phyloP scores from a whole-genome alignment of 2,113 vertebrate genomes.

The Emydocephalus ijimae region DNA sequence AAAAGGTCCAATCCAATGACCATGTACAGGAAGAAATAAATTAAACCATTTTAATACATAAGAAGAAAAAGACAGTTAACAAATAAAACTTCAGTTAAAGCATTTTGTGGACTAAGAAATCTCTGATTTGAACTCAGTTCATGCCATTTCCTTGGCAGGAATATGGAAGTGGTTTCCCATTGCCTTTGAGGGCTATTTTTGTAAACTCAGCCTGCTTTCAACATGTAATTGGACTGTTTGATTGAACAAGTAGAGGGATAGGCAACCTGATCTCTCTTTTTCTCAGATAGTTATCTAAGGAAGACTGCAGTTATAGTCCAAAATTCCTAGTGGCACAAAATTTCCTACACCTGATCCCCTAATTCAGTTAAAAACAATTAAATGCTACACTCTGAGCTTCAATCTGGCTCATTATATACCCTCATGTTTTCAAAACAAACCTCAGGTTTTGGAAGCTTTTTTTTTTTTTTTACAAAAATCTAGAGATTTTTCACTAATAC shows the following conservation, averaged over 20 bases:
- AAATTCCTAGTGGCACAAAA: background rate
- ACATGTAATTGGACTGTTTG: background rate
- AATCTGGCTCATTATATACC: background rate
- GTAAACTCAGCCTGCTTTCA: background rate
- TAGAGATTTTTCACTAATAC: constrained; percentile 10
- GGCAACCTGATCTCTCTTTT: background rate
- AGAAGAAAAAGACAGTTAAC: background rate
- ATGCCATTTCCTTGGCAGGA: background rate
- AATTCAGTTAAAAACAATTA: background rate
- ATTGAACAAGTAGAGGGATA: background rate
- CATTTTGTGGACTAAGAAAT: background rate
- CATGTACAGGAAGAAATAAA: background rate
- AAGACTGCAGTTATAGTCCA: background rate
- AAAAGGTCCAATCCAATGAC: background rate
- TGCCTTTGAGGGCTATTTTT: background rate
- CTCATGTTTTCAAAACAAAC: constrained; percentile 59
- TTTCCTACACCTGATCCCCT: no score
- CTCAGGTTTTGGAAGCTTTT: constrained; percentile 36
- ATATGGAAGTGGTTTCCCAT: background rate
- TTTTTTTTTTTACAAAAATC: constrained; percentile 21
- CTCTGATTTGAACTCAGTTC: background rate
- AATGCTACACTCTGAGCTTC: background rate
- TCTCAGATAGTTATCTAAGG: background rate
- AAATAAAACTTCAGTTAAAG: background rate
- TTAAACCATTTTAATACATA: background rate